These are phyloP conservation scores for Anagrus nilaparvatae DNA, from an alignment of 1,140 invertebrate species.

Conservation along the genomic window DNA sequence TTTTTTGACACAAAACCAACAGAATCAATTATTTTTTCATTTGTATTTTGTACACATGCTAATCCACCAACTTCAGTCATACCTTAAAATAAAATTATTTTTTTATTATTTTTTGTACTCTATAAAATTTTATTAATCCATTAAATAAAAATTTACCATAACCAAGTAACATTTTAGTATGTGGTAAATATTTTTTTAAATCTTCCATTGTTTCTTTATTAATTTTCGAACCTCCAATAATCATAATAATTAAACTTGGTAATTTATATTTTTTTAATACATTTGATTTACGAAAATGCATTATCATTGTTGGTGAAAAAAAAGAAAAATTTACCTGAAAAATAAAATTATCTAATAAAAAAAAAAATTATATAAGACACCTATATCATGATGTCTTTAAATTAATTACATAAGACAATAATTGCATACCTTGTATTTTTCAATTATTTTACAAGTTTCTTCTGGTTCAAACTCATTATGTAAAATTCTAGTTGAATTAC, in stretches of 20 bases:
- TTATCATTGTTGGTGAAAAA: no score
- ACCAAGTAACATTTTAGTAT: conserved; percentile 1
- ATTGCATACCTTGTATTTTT: conserved; percentile 14
- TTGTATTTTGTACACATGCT: not conserved
- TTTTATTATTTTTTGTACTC: no score
- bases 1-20: conserved; percentile 12
- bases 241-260: conserved; percentile 9
- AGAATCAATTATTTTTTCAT: conserved; percentile 4
- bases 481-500: conserved; percentile 3
- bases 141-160: conserved; percentile 10
- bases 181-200: not conserved
- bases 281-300: conserved; percentile 12
- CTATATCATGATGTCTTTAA: no score
- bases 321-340: no score
- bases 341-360: no score
- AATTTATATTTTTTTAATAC: conserved; percentile 15
- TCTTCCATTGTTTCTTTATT: conserved; percentile 9
- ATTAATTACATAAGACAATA: conserved; percentile 7
- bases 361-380: no score
- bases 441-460: conserved; percentile 9
- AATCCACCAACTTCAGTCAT: conserved; percentile 9
- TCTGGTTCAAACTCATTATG: conserved; percentile 8
- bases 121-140: no score
- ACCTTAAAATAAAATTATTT: no score
- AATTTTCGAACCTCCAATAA: conserved; percentile 4